Percentiles rank a stretch among this genome's conserved stretches.
These are phyloP conservation scores for Brachirus orientalis DNA, from an alignment of 2,113 vertebrate species.

Conservation along the genomic window DNA sequence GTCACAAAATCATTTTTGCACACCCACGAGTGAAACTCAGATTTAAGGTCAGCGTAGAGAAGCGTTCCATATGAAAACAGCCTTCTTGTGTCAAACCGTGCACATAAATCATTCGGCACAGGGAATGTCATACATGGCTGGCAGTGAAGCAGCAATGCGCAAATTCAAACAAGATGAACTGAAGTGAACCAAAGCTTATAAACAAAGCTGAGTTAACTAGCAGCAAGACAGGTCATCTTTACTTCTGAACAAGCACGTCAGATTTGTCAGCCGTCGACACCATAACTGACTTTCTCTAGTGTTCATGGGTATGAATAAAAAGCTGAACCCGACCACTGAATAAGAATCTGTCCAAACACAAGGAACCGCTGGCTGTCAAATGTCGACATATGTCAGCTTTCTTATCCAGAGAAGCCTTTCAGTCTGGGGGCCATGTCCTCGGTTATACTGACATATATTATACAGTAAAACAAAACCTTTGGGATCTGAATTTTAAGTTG, in stretches of 20 bases:
- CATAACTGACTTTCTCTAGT: constrained; percentile 27
- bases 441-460: not conserved
- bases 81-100: not conserved
- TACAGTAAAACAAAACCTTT: not conserved
- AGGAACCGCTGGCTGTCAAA: constrained; percentile 2
- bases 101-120: not conserved
- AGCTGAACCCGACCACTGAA: constrained; percentile 2
- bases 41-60: not conserved
- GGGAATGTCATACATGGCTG: not conserved
- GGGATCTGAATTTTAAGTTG: not conserved
- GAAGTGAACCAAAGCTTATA: not conserved
- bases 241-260: constrained; percentile 1
- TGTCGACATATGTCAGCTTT: constrained; percentile 19
- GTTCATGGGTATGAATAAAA: constrained; percentile 31
- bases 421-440: constrained; percentile 5
- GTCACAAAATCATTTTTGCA: not conserved
- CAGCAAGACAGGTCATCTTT: constrained; percentile 32
- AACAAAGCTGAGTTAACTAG: constrained; percentile 20
- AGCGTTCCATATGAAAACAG: not conserved
- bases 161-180: not conserved
- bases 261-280: not conserved
- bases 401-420: not conserved
- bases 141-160: not conserved
- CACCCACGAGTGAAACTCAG: not conserved
- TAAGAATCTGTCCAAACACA: not conserved